Evolutionary conservation across 2,113 vertebrate species (phyloP).

Genomic region (Pygoscelis adeliae): DNA sequence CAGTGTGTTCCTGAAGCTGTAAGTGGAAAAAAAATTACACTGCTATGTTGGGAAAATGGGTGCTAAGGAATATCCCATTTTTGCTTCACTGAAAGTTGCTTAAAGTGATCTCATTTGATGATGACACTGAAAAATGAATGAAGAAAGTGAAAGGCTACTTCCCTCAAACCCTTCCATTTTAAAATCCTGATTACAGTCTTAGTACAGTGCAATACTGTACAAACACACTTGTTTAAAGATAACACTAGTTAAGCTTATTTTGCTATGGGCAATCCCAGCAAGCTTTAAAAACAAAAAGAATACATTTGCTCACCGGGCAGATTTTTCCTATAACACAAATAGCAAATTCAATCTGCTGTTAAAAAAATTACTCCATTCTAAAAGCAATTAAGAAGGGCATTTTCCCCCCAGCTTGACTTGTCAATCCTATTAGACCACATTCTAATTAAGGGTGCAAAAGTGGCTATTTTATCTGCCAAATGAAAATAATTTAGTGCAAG

Average conservation of each 20-base stretch:
- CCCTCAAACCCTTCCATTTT: not conserved
- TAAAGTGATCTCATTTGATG: not conserved
- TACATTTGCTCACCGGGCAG: not conserved
- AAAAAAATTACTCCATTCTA: conserved; percentile 62
- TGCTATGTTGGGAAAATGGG: not conserved
- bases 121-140: not conserved
- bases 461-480: conserved; percentile 76
- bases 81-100: not conserved
- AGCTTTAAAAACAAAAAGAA: conserved; percentile 37
- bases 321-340: conserved; percentile 25
- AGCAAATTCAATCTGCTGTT: conserved; percentile 57
- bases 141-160: conserved; percentile 6
- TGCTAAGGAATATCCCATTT: not conserved
- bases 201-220: not conserved
- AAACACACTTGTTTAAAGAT: conserved; percentile 10
- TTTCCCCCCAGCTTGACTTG: conserved; percentile 59
- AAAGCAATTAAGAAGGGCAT: conserved; percentile 68
- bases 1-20: not conserved
- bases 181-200: not conserved
- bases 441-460: conserved; percentile 75
- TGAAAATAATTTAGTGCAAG: conserved; percentile 77
- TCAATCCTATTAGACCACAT: conserved; percentile 75
- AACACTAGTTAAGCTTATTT: conserved; percentile 29
- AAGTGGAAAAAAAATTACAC: not conserved
- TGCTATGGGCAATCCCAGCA: not conserved